Percentiles rank a stretch among this genome's conserved stretches.
Evolutionary conservation across 2,888 invertebrate species (phyloP).

Genomic region (Phortica magna): DNA sequence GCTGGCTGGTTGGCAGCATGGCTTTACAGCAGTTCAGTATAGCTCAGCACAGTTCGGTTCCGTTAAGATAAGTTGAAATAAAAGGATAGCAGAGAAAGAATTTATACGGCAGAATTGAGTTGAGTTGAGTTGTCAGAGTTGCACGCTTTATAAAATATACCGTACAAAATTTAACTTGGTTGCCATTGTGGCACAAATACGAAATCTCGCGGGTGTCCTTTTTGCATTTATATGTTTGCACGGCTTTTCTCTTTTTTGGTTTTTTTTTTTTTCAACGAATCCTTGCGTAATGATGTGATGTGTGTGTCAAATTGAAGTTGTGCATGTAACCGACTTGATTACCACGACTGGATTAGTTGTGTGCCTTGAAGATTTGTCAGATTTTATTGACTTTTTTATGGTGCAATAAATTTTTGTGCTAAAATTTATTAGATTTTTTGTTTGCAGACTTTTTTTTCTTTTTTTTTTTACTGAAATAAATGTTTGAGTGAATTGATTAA

Average conservation of each 20-base stretch:
- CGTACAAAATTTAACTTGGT: background rate
- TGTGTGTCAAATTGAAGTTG: background rate
- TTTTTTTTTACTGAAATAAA: too few relatives aligned
- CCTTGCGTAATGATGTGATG: background rate
- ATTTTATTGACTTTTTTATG: background rate
- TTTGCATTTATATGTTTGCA: background rate
- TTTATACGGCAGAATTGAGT: background rate
- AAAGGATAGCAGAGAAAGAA: background rate
- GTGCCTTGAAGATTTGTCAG: background rate
- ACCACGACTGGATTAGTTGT: background rate
- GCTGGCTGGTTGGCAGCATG: too few relatives aligned
- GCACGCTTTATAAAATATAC: background rate
- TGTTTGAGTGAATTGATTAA: too few relatives aligned
- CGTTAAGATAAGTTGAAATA: constrained; percentile 6
- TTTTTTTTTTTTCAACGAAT: background rate
- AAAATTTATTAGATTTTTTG: background rate
- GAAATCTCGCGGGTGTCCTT: background rate
- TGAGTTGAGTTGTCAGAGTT: background rate
- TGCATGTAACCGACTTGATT: background rate
- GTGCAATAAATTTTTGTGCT: background rate
- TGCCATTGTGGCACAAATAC: background rate
- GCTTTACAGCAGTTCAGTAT: background rate
- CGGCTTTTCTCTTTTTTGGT: background rate
- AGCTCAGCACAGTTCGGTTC: background rate
- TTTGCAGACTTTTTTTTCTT: background rate